Evolutionary conservation across 2,888 invertebrate genomes (phyloP).

Genomic region (Erannis defoliaria): DNA sequence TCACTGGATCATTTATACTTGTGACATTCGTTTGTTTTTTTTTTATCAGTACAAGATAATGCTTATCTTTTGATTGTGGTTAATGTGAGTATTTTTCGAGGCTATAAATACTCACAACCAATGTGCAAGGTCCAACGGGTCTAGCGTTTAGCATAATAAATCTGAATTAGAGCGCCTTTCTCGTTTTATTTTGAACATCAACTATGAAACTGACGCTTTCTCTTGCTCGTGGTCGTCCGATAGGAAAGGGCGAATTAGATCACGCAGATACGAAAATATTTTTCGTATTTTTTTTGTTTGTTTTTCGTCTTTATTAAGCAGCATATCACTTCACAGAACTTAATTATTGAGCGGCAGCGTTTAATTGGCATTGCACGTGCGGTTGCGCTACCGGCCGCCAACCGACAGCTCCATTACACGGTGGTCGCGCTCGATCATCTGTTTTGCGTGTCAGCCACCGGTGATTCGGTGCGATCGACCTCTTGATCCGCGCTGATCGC

Average conservation of each 20-base stretch:
- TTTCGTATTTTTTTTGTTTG: too few species aligned
- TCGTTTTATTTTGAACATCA: too few species aligned
- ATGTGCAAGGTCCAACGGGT: too few species aligned
- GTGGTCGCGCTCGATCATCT: slow-evolving; percentile 59
- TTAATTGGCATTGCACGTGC: slow-evolving; percentile 12
- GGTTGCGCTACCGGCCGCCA: slow-evolving; percentile 32
- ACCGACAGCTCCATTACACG: slow-evolving; percentile 59
- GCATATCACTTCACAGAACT: neutral
- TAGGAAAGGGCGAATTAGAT: too few species aligned
- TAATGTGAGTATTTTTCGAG: too few species aligned
- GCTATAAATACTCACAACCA: too few species aligned
- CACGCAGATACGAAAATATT: too few species aligned
- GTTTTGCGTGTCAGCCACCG: slow-evolving; percentile 50
- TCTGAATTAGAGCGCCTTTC: too few species aligned
- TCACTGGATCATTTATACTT: neutral
- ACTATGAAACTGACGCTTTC: too few species aligned
- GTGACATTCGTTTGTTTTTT: neutral
- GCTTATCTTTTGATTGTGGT: neutral
- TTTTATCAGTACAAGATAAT: neutral
- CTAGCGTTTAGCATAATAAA: too few species aligned
- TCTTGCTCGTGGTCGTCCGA: too few species aligned
- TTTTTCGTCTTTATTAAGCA: neutral
- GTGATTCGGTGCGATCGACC: slow-evolving; percentile 42
- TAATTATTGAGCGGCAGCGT: neutral
- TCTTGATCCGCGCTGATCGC: slow-evolving; percentile 49